Base-by-base conservation (phyloP, 1,140 invertebrate genomes). In the Bombus superbus region DNA sequence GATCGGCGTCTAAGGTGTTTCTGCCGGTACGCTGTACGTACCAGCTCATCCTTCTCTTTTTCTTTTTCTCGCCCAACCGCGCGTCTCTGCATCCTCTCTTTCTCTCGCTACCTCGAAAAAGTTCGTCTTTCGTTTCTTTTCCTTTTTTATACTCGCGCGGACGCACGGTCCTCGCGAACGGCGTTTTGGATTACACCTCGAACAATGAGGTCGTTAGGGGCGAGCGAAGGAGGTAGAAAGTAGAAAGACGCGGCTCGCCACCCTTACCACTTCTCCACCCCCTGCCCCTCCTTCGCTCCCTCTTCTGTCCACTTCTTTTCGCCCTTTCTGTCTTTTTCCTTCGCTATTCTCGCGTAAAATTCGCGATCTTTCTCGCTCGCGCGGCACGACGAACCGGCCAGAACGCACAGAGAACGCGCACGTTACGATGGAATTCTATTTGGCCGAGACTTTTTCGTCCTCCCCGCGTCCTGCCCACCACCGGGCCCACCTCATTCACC, bases 161-260 rank as follows among this genome's bases (percentile, higher is more conserved):
- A 53, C 57, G 77, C 78, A 66, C 35, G 71, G 66, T 83, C 77
- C 78, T 89, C 76, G 86, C 88, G 69, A 71, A 87, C 84, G 88
- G 82, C 93, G 92, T 94, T 93, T 94, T 91, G 89, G 91, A 92
- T 94, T 94, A 94, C 93, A 93, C 91, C 90, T 93, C 75, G 91
- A 85, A 94, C 93, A 94, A 94, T 94, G 86, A 92, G 83, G 66
- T 92, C 88, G 88, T 93, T 93, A 92, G 90, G 71, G 85, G 66
- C 73, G 59, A 62, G 71, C 74, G 83, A 86, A 86, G 85, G 83
- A 77, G 81, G 77, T 42, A 76, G 81, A 53, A 80, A 79, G 77
- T 82, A 64, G 76, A 69, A 76, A 76, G 83, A 44, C 44, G 85
- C 40, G 38, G 53, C 44, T 71, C 32, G 82, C 64, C 47, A 62